Base-by-base conservation (phyloP, 1,140 invertebrate species). In the Parapsyche elsis region DNA sequence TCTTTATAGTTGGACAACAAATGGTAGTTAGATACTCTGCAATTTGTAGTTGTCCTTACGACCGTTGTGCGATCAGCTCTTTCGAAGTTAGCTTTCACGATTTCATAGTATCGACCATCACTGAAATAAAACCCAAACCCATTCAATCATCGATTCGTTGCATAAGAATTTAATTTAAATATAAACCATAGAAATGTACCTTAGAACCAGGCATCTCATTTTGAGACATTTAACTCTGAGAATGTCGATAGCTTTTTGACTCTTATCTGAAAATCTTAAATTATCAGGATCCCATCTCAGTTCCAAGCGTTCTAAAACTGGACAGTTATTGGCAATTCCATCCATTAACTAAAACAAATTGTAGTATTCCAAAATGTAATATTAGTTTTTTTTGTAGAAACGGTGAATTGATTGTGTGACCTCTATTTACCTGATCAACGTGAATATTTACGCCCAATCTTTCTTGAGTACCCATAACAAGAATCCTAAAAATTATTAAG, bases 1-100 rank as follows among this genome's bases (percentile, higher is more conserved):
- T 99, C 97, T 86, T 95, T 97, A 85, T 98, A 99, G 87, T 96
- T 96, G 78, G 92, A 92, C 14, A 99, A 90, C 19, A 99, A 90
- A 85, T 98, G 97, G 85, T 97, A 97, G 82, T 96, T 94, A 0
- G 95, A 96, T 0, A 97, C 95, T 81, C 94, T 89, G 87, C 96
- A 99, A 87, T 96, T 98, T 45, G 96, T 99, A 9, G 95, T 95
- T 9, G 98, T 99, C 26, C 98, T 90, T 0, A 99, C 98, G 12
- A 99, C 97, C 0, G 98, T 99, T 64, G 92, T 92, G 82, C 98
- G 91, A 87, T 99, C 98, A 1, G 99, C 98, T 84, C 99, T 91
- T 87, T 99, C 98, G 86, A 99, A 99, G 88, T 99, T 99, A 0
- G 98, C 98, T 87, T 99, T 99, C 12, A 99, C 98, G 82, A 99